These are phyloP conservation scores for Suricata suricatta DNA, from an alignment of 2,113 vertebrate genomes.

Conservation along the genomic window DNA sequence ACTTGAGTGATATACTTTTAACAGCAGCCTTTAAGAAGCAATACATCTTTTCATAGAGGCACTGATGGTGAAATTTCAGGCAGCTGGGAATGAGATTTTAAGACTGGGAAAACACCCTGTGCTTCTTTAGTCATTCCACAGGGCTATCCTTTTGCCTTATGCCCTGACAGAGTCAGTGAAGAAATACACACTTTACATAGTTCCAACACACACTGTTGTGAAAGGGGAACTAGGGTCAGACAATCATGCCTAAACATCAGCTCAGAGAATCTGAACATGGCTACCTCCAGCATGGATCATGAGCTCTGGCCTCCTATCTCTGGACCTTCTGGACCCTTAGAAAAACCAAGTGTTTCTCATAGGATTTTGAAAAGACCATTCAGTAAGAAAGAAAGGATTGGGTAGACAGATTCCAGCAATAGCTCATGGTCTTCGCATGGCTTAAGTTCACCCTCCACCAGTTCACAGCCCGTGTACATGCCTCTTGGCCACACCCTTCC, in stretches of 20 bases:
- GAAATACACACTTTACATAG: neutral
- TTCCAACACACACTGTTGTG: neutral
- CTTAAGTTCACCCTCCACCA: neutral
- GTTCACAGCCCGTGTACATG: neutral
- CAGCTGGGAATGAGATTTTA: neutral
- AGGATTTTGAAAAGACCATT: neutral
- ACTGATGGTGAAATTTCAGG: neutral
- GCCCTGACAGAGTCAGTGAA: neutral
- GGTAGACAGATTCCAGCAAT: neutral
- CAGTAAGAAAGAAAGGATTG: neutral
- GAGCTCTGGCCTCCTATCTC: neutral
- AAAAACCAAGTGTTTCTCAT: neutral
- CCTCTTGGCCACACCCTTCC: neutral
- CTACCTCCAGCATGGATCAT: accelerated
- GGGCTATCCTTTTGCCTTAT: neutral
- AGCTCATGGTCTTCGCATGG: neutral
- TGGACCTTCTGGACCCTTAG: neutral
- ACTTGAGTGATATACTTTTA: neutral
- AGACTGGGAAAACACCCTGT: neutral
- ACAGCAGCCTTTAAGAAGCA: conserved; percentile 17
- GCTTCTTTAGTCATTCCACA: neutral
- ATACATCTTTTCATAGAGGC: neutral
- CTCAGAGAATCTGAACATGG: neutral
- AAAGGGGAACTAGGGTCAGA: neutral
- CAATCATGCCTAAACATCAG: neutral